Conservation (phyloP, 2,797 vertebrate species). For the Decapterus maruadsi region DNA sequence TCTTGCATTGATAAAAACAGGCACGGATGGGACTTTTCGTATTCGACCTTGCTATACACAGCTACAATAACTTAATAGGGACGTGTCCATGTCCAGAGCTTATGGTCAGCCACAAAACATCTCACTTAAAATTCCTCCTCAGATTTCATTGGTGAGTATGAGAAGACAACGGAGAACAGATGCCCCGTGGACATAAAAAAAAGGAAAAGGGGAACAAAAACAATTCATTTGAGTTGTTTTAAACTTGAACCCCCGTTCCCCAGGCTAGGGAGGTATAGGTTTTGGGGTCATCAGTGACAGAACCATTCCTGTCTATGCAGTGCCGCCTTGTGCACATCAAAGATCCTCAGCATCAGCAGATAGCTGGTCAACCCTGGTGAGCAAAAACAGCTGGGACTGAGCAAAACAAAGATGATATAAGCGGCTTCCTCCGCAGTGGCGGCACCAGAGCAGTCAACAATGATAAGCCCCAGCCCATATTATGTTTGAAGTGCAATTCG, state of each 20-base stretch:
- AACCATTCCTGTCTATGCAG: slow-evolving; percentile 47
- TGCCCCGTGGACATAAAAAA: slow-evolving; percentile 29
- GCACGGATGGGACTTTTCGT: slow-evolving; percentile 6
- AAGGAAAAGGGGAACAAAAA: slow-evolving; percentile 56
- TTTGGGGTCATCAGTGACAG: slow-evolving; percentile 60
- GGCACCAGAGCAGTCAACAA: slow-evolving; percentile 60
- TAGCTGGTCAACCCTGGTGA: slow-evolving; percentile 63
- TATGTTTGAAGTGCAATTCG: slow-evolving; percentile 60
- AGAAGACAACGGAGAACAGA: slow-evolving; percentile 58
- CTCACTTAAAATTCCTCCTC: slow-evolving; percentile 37
- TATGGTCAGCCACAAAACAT: slow-evolving; percentile 46
- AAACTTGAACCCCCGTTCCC: slow-evolving; percentile 77
- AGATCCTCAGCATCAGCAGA: slow-evolving; percentile 73
- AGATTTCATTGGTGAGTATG: slow-evolving; percentile 43
- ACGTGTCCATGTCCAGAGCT: slow-evolving; percentile 20
- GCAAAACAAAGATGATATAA: slow-evolving; percentile 84
- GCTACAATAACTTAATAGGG: slow-evolving; percentile 24
- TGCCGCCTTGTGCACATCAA: slow-evolving; percentile 71
- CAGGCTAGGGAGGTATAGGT: slow-evolving; percentile 61
- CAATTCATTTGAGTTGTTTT: slow-evolving; percentile 73
- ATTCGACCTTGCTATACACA: slow-evolving; percentile 26
- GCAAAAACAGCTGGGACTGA: slow-evolving; percentile 78
- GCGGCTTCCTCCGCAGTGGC: slow-evolving; percentile 64
- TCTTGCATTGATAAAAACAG: slow-evolving; percentile 31
- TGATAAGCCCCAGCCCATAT: slow-evolving; percentile 66